phyloP scores from a whole-genome alignment of 2,888 invertebrate genomes.

The Volucella inanis region DNA sequence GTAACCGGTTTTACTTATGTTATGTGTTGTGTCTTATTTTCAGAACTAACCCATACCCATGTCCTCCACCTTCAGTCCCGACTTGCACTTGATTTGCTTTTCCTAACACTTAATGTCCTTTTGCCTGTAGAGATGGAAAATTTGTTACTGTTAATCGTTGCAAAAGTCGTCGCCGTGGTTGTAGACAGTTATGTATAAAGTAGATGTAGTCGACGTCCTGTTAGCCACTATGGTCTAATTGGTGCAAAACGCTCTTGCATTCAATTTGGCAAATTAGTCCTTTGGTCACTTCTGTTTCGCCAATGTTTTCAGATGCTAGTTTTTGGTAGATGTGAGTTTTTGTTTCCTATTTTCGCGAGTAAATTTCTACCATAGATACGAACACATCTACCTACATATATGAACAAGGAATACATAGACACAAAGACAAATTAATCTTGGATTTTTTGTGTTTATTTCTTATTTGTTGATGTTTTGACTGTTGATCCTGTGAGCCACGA shows the following conservation, averaged over 20 bases:
- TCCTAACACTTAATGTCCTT: slow-evolving; percentile 48
- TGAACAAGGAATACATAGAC: neutral
- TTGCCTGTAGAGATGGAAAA: slow-evolving; percentile 9
- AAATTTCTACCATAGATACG: slow-evolving; percentile 8
- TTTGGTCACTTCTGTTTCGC: slow-evolving; percentile 36
- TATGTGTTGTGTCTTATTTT: slow-evolving; percentile 41
- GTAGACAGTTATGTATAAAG: neutral
- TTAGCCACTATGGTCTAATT: slow-evolving; percentile 55
- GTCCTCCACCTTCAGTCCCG: neutral
- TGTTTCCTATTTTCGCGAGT: slow-evolving; percentile 22
- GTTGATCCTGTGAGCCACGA: neutral
- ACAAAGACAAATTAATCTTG: slow-evolving; percentile 29
- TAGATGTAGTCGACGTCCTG: slow-evolving; percentile 21
- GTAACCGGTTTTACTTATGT: slow-evolving; percentile 35
- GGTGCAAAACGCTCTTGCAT: slow-evolving; percentile 66
- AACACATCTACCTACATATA: neutral
- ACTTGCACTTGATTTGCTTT: slow-evolving; percentile 13
- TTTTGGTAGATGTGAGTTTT: slow-evolving; percentile 29
- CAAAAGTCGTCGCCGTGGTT: slow-evolving; percentile 16
- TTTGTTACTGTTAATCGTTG: slow-evolving; percentile 54
- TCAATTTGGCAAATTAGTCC: slow-evolving; percentile 70
- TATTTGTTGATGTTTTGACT: slow-evolving; percentile 7
- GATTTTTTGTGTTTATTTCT: neutral
- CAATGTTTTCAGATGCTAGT: slow-evolving; percentile 9
- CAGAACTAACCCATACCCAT: slow-evolving; percentile 8